Conservation (phyloP, 2,113 vertebrate genomes). For the Lepus europaeus region DNA sequence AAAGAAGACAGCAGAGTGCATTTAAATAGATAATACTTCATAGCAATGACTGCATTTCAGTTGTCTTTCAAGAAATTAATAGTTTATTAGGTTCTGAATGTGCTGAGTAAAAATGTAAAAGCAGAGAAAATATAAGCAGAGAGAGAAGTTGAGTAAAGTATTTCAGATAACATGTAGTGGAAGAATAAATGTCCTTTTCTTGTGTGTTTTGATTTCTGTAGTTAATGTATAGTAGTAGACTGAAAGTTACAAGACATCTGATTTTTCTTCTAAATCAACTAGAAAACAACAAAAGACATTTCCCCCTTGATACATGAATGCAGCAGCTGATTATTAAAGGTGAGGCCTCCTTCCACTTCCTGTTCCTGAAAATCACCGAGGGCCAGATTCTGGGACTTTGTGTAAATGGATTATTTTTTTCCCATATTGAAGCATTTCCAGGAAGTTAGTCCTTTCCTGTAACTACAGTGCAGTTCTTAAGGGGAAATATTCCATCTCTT, state of each 20-base stretch:
- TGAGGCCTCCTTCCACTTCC: neutral
- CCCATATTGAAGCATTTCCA: neutral
- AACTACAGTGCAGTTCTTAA: neutral
- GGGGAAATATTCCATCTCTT: neutral
- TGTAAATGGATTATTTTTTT: neutral
- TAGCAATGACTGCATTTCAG: neutral
- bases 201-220: neutral
- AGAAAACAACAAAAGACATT: neutral
- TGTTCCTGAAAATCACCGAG: neutral
- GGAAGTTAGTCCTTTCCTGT: neutral
- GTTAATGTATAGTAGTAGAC: neutral
- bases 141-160: neutral
- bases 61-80: neutral
- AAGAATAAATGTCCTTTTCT: neutral
- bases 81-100: neutral
- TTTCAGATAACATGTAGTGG: neutral
- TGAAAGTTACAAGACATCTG: neutral
- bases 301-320: neutral
- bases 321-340: neutral
- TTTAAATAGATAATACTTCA: neutral
- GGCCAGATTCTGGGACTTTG: neutral
- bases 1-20: neutral
- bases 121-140: neutral
- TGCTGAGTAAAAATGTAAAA: neutral
- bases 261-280: conserved; percentile 11